A percentile compares a stretch with the other conserved stretches of the same genome.
These are phyloP conservation scores for Bruchidius siliquastri DNA, from an alignment of 2,888 invertebrate species.

Conservation along the genomic window DNA sequence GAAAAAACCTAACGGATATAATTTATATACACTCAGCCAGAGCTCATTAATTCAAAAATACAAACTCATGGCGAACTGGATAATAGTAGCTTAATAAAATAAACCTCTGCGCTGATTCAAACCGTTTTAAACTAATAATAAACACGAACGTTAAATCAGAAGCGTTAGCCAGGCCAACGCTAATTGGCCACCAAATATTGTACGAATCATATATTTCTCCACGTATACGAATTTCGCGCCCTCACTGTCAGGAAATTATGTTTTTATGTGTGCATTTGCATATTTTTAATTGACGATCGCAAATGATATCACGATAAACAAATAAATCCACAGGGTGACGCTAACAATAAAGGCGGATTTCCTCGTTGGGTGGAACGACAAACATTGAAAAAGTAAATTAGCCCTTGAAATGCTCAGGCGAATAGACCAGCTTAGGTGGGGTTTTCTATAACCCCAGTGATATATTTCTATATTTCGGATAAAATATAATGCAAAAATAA, in stretches of 20 bases:
- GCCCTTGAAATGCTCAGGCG: too few species aligned
- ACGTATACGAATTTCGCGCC: constrained; percentile 2
- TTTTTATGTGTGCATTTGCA: constrained; percentile 21
- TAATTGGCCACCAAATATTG: neutral
- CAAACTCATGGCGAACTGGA: neutral
- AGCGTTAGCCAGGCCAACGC: neutral
- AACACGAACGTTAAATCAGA: neutral
- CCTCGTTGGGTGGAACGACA: too few species aligned
- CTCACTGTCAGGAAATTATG: constrained; percentile 6
- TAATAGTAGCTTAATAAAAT: neutral
- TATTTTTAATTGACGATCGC: constrained; percentile 24
- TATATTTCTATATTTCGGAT: too few species aligned
- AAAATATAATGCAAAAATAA: too few species aligned
- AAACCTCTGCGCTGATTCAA: neutral
- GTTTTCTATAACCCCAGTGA: too few species aligned
- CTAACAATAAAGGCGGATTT: too few species aligned
- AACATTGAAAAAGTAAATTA: too few species aligned
- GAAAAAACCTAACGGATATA: neutral
- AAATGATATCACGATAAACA: constrained; percentile 22
- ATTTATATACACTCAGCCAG: neutral
- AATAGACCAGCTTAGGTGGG: too few species aligned
- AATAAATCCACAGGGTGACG: neutral
- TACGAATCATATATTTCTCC: constrained; percentile 3
- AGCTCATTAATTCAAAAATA: neutral
- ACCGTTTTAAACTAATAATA: neutral